Conservation (phyloP, 1,140 invertebrate species). For the Anastatus disparis region DNA sequence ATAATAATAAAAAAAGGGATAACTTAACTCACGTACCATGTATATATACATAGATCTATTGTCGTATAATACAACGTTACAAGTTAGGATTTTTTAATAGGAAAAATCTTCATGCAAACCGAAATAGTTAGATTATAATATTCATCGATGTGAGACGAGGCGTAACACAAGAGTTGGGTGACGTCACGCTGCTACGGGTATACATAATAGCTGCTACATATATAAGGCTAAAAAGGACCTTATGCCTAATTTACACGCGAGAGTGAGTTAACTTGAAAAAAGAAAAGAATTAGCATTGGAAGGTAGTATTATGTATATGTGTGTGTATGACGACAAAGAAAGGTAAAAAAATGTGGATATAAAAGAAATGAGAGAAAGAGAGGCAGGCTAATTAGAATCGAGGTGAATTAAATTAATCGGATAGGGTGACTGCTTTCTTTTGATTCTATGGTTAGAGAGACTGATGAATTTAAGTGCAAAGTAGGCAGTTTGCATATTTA, state of each 20-base stretch:
- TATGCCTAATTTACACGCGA: constrained; percentile 41
- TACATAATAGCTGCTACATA: too few species aligned
- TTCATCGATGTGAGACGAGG: constrained; percentile 47
- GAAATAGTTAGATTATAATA: constrained; percentile 44
- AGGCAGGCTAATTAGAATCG: constrained; percentile 1
- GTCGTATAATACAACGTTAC: too few species aligned
- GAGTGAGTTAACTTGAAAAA: constrained; percentile 11
- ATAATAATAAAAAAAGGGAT: too few species aligned
- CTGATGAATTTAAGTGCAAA: too few species aligned
- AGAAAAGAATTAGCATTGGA: constrained; percentile 3
- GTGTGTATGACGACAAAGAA: background rate
- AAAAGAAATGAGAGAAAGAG: background rate
- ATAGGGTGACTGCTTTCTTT: background rate
- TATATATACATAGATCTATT: too few species aligned
- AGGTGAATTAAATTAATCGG: constrained; percentile 10
- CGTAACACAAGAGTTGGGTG: constrained; percentile 59
- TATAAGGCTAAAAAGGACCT: too few species aligned
- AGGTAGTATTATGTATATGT: too few species aligned
- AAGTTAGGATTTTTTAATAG: too few species aligned
- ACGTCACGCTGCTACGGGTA: constrained; percentile 61
- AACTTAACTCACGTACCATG: too few species aligned
- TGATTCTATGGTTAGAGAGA: too few species aligned
- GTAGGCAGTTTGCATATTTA: constrained; percentile 18
- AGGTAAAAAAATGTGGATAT: constrained; percentile 18
- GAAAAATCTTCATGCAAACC: background rate